phyloP scores from a whole-genome alignment of 2,888 invertebrate species.

The Phortica okadai region DNA sequence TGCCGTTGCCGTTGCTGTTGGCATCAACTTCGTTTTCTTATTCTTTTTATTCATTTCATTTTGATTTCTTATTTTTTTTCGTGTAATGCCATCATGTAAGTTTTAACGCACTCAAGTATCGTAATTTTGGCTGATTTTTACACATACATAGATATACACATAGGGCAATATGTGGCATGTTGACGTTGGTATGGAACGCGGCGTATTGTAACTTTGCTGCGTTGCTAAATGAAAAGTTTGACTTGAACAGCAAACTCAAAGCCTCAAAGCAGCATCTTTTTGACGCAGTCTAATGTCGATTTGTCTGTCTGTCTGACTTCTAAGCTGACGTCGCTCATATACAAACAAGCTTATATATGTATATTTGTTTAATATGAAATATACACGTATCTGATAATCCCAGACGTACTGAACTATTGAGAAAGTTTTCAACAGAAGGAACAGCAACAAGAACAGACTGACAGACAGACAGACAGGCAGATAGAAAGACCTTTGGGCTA shows the following conservation, averaged over 20 bases:
- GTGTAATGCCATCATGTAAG: conserved; percentile 59
- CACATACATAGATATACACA: conserved; percentile 45
- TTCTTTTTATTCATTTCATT: conserved; percentile 11
- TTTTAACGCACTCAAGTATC: conserved; percentile 73
- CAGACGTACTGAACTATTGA: conserved; percentile 56
- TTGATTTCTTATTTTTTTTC: conserved; percentile 17
- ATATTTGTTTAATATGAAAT: conserved; percentile 20
- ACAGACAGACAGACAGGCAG: not conserved
- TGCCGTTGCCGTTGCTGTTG: conserved; percentile 22
- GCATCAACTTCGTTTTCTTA: too few relatives aligned
- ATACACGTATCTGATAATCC: not conserved
- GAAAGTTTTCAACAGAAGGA: conserved; percentile 57
- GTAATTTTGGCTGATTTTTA: conserved; percentile 72
- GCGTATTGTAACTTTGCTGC: not conserved
- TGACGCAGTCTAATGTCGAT: conserved; percentile 60
- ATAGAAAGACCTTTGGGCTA: not conserved
- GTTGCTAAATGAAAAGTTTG: conserved; percentile 70
- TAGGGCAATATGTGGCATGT: too few relatives aligned
- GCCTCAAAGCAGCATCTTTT: conserved; percentile 42
- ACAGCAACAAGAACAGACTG: conserved; percentile 9
- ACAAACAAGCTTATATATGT: conserved; percentile 21
- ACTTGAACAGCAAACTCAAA: conserved; percentile 71
- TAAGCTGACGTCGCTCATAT: conserved; percentile 40
- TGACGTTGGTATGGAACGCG: too few relatives aligned
- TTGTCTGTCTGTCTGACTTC: conserved; percentile 67